These are phyloP conservation scores for Druon quercuslanigerum DNA, from an alignment of 1,140 invertebrate species.

Conservation along the genomic window DNA sequence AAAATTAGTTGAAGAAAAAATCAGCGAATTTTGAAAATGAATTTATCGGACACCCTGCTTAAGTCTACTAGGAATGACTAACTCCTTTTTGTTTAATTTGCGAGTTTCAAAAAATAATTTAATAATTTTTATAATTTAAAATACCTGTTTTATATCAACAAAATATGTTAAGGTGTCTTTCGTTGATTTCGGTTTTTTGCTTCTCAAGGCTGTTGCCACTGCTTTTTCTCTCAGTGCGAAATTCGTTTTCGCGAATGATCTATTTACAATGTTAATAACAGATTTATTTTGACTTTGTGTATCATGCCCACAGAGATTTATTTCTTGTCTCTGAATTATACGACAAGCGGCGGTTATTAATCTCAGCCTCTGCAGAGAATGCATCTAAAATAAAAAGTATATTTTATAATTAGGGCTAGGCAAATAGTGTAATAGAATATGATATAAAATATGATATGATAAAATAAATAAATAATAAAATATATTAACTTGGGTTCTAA, in stretches of 20 bases:
- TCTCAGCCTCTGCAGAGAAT: conserved; percentile 48
- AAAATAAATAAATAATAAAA: too few relatives aligned
- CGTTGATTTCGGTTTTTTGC: conserved; percentile 75
- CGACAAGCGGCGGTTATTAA: conserved; percentile 30
- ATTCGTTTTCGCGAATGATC: not conserved
- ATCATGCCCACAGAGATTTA: not conserved
- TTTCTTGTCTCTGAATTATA: conserved; percentile 38
- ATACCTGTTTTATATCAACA: conserved; percentile 80
- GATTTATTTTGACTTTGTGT: conserved; percentile 13
- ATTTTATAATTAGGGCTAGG: not conserved
- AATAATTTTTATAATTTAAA: conserved; percentile 24
- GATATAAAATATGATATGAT: too few relatives aligned
- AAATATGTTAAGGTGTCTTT: conserved; percentile 77
- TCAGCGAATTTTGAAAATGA: too few relatives aligned
- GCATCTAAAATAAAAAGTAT: conserved; percentile 58
- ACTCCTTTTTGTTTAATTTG: too few relatives aligned
- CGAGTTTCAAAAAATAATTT: too few relatives aligned
- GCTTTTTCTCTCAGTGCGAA: conserved; percentile 7
- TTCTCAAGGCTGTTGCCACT: conserved; percentile 69
- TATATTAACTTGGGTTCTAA: too few relatives aligned
- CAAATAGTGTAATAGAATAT: not conserved
- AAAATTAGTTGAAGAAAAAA: too few relatives aligned
- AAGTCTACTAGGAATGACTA: too few relatives aligned
- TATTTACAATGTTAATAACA: not conserved
- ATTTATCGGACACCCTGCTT: too few relatives aligned